Conservation (phyloP, 2,888 invertebrate genomes). For the Synergus laeviventris region DNA sequence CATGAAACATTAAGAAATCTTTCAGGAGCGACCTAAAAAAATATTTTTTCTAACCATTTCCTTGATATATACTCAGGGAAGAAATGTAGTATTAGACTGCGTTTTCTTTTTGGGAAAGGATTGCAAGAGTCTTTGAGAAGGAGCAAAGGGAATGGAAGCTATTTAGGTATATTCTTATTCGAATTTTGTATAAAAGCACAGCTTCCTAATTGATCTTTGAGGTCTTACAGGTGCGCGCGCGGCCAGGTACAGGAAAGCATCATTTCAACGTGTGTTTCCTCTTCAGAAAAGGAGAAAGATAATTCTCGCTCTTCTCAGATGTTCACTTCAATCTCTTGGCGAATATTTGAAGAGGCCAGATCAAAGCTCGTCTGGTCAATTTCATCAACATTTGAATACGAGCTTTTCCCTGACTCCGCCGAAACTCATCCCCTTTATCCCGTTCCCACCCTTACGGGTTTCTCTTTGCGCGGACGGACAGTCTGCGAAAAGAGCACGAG, state of each 20-base stretch:
- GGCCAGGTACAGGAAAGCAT: conserved; percentile 21
- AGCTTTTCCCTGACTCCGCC: conserved; percentile 52
- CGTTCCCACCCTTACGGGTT: conserved; percentile 53
- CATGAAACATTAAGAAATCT: background rate
- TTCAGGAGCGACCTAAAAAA: background rate
- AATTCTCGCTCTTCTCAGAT: conserved; percentile 71
- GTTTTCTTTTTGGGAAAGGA: background rate
- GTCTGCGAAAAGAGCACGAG: conserved; percentile 59
- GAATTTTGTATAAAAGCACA: conserved; percentile 34
- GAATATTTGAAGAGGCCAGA: conserved; percentile 75
- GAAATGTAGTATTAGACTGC: background rate
- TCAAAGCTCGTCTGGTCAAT: conserved; percentile 76
- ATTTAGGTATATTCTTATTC: background rate
- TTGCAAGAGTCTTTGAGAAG: conserved; percentile 16
- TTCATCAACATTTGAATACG: conserved; percentile 76
- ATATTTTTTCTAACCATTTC: background rate
- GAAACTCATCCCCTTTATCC: conserved; percentile 53
- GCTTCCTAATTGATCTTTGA: conserved; percentile 50
- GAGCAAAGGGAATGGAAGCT: background rate
- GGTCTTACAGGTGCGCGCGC: conserved; percentile 40
- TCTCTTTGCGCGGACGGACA: conserved; percentile 58
- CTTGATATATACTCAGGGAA: background rate
- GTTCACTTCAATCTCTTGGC: conserved; percentile 75
- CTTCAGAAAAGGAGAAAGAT: conserved; percentile 56
- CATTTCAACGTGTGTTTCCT: conserved; percentile 31